Conservation (phyloP, 1,140 invertebrate genomes). For the Brachionus calyciflorus region DNA sequence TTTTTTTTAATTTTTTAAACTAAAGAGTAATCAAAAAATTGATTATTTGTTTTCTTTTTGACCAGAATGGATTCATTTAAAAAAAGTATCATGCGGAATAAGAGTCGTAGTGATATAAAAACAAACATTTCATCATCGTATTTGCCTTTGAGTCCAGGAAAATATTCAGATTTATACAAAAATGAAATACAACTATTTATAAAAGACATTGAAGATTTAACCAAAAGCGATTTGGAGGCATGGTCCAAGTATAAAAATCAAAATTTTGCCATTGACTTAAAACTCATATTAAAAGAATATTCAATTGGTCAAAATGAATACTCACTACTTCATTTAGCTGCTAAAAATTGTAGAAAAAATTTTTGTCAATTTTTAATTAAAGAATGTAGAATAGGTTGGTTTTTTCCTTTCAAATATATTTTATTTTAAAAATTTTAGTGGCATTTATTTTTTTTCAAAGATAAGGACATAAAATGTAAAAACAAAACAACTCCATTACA, state of each 20-base stretch:
- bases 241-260: neutral
- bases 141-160: neutral
- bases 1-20: no score
- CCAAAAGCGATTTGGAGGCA: neutral
- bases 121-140: neutral
- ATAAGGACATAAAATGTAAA: constrained; percentile 15
- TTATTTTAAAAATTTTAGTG: no score
- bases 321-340: constrained; percentile 4
- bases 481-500: constrained; percentile 20
- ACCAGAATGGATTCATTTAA: neutral
- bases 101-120: neutral
- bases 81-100: constrained; percentile 6
- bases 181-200: constrained; percentile 27
- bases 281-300: neutral
- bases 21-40: no score
- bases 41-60: no score
- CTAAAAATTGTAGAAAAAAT: constrained; percentile 28
- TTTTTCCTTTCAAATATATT: no score
- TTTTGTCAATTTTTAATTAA: constrained; percentile 38
- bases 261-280: neutral
- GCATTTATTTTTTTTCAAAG: neutral
- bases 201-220: constrained; percentile 15
- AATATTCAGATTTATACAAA: neutral
- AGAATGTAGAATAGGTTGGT: constrained; percentile 35
- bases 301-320: neutral